phyloP scores from a whole-genome alignment of 1,140 invertebrate species.

The Archivesica marissinica region DNA sequence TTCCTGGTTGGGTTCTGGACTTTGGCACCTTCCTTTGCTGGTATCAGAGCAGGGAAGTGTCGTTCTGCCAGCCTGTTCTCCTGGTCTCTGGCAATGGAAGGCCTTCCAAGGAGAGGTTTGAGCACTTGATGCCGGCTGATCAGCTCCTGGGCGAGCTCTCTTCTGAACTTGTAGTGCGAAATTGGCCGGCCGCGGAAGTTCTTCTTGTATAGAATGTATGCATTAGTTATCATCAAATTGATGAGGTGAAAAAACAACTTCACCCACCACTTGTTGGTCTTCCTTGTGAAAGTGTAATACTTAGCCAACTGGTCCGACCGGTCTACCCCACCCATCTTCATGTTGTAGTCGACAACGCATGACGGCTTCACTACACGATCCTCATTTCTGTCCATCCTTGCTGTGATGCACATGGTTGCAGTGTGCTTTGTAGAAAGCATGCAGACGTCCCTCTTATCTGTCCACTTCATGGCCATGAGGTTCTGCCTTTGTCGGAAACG shows the following conservation, averaged over 20 bases:
- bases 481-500: background rate
- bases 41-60: no score
- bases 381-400: background rate
- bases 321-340: slow-evolving; percentile 61
- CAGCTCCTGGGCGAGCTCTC: no score
- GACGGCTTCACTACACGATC: background rate
- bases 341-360: background rate
- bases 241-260: slow-evolving; percentile 56
- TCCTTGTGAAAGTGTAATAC: slow-evolving; percentile 25
- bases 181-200: no score
- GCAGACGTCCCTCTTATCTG: background rate
- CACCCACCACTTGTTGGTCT: slow-evolving; percentile 44
- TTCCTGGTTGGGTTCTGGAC: no score
- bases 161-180: no score
- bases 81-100: no score
- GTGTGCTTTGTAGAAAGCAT: background rate
- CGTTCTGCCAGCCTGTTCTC: no score
- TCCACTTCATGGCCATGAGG: slow-evolving; percentile 10
- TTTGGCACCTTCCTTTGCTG: no score
- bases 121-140: no score
- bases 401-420: background rate
- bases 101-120: no score
- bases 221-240: slow-evolving; percentile 27
- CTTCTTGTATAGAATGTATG: no score
- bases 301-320: slow-evolving; percentile 43